A percentile compares a stretch with the other conserved stretches of the same genome.
These are phyloP conservation scores for Craterocephalus amniculus DNA, from an alignment of 2,797 vertebrate genomes.

Conservation along the genomic window DNA sequence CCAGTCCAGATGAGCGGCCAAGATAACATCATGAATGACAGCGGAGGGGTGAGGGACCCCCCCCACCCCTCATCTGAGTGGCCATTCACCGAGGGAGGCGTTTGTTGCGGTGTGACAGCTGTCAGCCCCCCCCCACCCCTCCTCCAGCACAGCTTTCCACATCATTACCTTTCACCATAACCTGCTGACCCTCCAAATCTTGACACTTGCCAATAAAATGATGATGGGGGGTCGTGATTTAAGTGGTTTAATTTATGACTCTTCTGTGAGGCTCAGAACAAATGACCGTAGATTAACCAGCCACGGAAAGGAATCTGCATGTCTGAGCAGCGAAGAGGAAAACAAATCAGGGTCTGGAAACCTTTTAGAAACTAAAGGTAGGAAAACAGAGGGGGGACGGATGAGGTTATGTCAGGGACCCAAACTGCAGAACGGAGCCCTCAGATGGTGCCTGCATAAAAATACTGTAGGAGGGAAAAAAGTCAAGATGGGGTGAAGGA, in stretches of 20 bases:
- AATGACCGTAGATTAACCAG: no score
- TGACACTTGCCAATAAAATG: conserved; percentile 25
- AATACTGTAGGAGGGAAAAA: no score
- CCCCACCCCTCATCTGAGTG: conserved; percentile 27
- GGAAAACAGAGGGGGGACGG: no score
- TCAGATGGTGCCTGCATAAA: no score
- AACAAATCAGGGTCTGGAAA: no score
- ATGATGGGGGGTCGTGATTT: conserved; percentile 8
- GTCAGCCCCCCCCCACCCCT: conserved; percentile 54
- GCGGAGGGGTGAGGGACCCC: no score
- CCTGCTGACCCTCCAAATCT: conserved; percentile 47
- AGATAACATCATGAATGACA: conserved; percentile 70
- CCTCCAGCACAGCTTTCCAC: conserved; percentile 61
- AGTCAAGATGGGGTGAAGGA: no score
- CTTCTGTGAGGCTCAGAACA: not conserved
- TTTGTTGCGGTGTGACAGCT: conserved; percentile 76
- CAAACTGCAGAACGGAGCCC: no score
- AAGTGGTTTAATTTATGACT: not conserved
- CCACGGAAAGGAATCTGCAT: no score
- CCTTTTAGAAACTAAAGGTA: no score
- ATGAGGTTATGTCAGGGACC: no score
- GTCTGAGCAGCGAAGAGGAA: no score
- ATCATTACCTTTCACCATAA: conserved; percentile 61
- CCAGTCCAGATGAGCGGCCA: conserved; percentile 63
- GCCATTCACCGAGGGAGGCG: conserved; percentile 60